Evolutionary conservation across 2,888 invertebrate genomes (phyloP), one percentile per base, ranked within the genome.

Genomic region (Myopa tessellatipennis): DNA sequence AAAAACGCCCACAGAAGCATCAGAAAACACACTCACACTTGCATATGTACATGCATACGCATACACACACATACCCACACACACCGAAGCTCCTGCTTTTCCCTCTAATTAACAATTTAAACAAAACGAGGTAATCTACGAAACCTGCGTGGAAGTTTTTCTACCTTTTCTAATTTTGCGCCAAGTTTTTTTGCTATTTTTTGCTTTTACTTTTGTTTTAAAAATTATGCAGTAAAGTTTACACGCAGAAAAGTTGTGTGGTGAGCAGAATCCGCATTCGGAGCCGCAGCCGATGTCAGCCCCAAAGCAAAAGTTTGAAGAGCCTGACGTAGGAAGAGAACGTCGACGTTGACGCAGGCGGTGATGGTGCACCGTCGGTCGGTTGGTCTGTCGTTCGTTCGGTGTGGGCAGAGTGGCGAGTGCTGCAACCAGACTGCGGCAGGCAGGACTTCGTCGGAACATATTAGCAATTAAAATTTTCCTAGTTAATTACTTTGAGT

Each of bases 401-500:
- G 50, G 50, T 50, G 50, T 1, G 8, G 16, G n/a, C 55, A 55
- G 55, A 14, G 55, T 10, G n/a, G 55, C 55, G 55, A 50, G 50
- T 50, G 50, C 50, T 50, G 50, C 8, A 50, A 50, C 10, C 16
- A 10, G 55, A n/a, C 55, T 38, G 52, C 55, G 34, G 71, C 55
- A 55, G 71, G 52, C 36, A 79, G 79, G 77, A 80, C 71, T 67
- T 26, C 61, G 73, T 84, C 86, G 84, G 83, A 83, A 86, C 85
- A 88, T 88, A 88, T 88, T 88, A 88, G 88, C 88, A 88, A 88
- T 88, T 88, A 88, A 88, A 88, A 88, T 88, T 87, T 88, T 87
- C 87, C 85, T 85, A 88, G 88, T 88, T 88, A 88, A 88, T 88
- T 88, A 88, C 87, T 88, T 84, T 83, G 85, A 85, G 85, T 86